Evolutionary conservation across 2,888 invertebrate genomes (phyloP).

Genomic region (Ennomos quercinarius): DNA sequence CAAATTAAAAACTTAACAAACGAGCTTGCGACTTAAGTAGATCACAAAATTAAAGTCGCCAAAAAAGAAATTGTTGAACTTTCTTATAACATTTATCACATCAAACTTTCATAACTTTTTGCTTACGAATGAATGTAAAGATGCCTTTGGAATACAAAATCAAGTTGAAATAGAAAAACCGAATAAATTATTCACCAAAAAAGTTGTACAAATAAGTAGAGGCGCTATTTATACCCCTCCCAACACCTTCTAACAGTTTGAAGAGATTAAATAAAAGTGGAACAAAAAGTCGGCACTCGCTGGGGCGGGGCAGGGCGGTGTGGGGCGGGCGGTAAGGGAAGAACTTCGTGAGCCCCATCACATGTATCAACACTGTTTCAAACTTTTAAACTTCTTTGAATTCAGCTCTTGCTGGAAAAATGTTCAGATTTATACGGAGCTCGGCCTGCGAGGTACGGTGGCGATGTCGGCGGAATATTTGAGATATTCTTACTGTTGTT

Average conservation of each 20-base stretch:
- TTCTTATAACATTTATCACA: conserved; percentile 8
- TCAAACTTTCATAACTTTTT: conserved; percentile 1
- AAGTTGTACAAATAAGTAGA: conserved; percentile 24
- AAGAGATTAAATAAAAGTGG: conserved; percentile 41
- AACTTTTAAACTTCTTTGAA: conserved; percentile 61
- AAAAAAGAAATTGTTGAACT: not conserved
- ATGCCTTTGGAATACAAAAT: conserved; percentile 20
- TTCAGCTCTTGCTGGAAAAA: conserved; percentile 57
- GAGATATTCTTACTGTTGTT: not conserved
- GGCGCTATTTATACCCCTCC: conserved; percentile 30
- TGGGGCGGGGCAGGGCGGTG: not conserved
- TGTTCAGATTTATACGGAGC: conserved; percentile 61
- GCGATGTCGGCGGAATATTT: conserved; percentile 9
- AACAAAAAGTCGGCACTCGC: conserved; percentile 40
- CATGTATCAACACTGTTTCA: conserved; percentile 63
- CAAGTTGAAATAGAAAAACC: conserved; percentile 14
- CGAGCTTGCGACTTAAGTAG: conserved; percentile 5
- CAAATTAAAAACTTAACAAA: conserved; percentile 28
- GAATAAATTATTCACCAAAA: conserved; percentile 35
- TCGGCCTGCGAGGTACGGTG: conserved; percentile 37
- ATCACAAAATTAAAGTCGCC: conserved; percentile 6
- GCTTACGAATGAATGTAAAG: not conserved
- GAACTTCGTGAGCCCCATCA: conserved; percentile 57
- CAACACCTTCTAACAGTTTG: conserved; percentile 27
- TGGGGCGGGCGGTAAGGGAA: conserved; percentile 18